Evolutionary conservation across 2,113 vertebrate species (phyloP), one percentile per base, ranked within the genome.

Genomic region (Nerophis lumbriciformis): DNA sequence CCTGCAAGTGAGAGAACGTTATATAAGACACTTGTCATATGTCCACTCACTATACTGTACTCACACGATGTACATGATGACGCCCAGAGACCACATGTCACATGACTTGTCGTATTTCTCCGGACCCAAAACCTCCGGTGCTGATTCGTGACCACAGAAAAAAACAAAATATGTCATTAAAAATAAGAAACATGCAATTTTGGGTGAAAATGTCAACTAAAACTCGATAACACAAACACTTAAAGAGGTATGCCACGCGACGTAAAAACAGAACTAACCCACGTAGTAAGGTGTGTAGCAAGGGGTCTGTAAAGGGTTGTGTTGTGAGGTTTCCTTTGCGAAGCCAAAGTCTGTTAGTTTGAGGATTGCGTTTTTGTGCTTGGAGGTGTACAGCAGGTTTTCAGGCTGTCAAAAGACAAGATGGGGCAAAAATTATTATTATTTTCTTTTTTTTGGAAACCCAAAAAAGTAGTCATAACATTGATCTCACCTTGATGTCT

Each of bases 21-120:
- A 49, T 11, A 49, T 6, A 15, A 15, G 1, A 4, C 16, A 28
- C 19, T 8, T 44, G 7, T 9, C 44, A 35, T 35, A 9, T 44
- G 13, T 4, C 12, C 42, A 10, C 6, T 57, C 6, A 19, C 3
- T 28, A 13, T 55, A 45, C 28, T 28, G 28, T 83, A 98, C 97
- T 98, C 83, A 99, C 97, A 99, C 93, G 72, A 99, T 99, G 61
- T 99, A 99, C 88, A 95, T 98, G 85, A 99, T 99, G 83, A 99
- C 97, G 0, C 97, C 96, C 86, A 99, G 84, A 0, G 97, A 99
- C 97, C 97, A 99, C 95, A 99, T 98, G 88, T 99, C 97, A 80
- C 97, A 99, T 0, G 97, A 99, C 73, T 94, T 99, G 91, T 99
- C 97, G 42, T 99, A 99, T 70, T 99, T 99, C 85, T 99, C 96